Conservation (phyloP, 1,140 invertebrate genomes). For the Bombus soroeensis region DNA sequence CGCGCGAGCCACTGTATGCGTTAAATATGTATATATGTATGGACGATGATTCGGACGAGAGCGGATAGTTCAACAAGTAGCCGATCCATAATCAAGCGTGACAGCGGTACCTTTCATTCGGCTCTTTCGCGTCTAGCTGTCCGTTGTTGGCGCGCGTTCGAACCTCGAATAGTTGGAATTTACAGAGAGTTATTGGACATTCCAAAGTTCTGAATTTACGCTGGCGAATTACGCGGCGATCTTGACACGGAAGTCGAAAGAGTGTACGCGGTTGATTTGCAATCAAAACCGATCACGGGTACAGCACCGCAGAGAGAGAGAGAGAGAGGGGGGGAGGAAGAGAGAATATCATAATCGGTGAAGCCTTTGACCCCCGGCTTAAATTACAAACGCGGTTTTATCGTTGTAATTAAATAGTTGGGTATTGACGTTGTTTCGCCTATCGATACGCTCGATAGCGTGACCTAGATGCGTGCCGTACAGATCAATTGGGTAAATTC, state of each 20-base stretch:
- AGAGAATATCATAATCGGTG: neutral
- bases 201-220: neutral
- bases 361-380: neutral
- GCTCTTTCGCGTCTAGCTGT: neutral
- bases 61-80: neutral
- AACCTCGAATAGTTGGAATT: neutral
- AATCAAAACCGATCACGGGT: neutral
- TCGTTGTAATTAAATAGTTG: conserved; percentile 15
- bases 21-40: too few species aligned
- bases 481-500: conserved; percentile 5
- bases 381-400: neutral
- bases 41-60: neutral
- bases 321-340: accelerated
- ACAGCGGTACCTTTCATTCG: neutral
- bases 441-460: neutral
- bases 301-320: too few species aligned
- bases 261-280: neutral
- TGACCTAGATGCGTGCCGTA: conserved; percentile 11
- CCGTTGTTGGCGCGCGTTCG: neutral
- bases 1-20: too few species aligned
- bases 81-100: neutral
- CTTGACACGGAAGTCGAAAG: neutral
- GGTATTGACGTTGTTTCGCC: neutral
- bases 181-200: neutral
- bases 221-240: neutral